Conservation (phyloP, 2,113 vertebrate species). For the Chaetodon trifascialis region DNA sequence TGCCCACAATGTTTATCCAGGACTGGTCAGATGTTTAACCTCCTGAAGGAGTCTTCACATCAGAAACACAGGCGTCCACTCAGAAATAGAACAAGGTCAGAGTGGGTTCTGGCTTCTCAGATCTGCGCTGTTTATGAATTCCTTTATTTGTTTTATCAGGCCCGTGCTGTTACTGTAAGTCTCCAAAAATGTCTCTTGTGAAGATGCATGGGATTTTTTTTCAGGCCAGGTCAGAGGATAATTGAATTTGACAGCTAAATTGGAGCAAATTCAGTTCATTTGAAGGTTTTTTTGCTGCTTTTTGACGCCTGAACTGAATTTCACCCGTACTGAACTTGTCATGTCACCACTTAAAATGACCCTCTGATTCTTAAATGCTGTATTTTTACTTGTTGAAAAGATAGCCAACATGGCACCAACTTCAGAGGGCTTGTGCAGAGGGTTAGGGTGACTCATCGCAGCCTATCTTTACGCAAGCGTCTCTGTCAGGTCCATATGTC, state of each 20-base stretch:
- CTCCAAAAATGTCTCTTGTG: conserved; percentile 14
- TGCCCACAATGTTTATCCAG: conserved; percentile 69
- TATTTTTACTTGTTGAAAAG: conserved; percentile 51
- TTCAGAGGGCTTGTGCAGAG: conserved; percentile 47
- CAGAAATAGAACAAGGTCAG: conserved; percentile 47
- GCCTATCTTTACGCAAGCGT: conserved; percentile 65
- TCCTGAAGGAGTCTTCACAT: conserved; percentile 53
- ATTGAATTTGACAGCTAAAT: conserved; percentile 57
- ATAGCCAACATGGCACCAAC: conserved; percentile 55
- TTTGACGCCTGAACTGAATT: conserved; percentile 36
- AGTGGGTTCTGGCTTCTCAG: conserved; percentile 32
- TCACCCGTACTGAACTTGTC: conserved; percentile 32
- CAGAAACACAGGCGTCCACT: conserved; percentile 19
- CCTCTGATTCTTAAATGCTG: conserved; percentile 25
- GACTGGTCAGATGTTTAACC: conserved; percentile 52
- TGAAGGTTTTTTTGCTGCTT: conserved; percentile 19
- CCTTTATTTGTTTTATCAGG: conserved; percentile 55
- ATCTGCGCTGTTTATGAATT: conserved; percentile 52
- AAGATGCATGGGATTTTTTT: conserved; percentile 23
- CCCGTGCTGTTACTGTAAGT: conserved; percentile 11
- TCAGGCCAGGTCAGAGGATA: conserved; percentile 8
- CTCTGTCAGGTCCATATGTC: conserved; percentile 54
- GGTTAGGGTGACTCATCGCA: conserved; percentile 75
- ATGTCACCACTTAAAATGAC: conserved; percentile 53
- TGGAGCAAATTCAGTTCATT: conserved; percentile 31